These are phyloP conservation scores for Craseonycteris thonglongyai DNA, from an alignment of 2,113 vertebrate species.

Conservation along the genomic window DNA sequence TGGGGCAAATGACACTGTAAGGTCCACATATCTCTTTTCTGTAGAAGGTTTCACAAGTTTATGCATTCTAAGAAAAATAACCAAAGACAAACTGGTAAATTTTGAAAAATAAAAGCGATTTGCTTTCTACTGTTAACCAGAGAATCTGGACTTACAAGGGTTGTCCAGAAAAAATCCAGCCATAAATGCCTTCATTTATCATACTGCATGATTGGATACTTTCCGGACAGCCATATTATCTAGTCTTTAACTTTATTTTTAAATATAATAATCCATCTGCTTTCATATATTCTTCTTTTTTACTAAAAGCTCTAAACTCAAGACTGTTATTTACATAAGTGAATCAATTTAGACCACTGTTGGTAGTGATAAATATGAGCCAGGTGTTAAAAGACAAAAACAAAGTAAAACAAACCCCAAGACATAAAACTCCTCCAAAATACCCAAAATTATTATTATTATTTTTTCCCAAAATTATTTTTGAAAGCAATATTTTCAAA, in stretches of 20 bases:
- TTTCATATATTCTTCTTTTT: not conserved
- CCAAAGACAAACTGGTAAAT: conserved; percentile 27
- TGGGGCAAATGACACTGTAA: conserved; percentile 95
- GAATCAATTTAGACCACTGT: not conserved
- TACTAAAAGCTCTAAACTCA: not conserved
- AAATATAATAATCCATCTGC: not conserved
- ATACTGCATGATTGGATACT: too few species aligned
- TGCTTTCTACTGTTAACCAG: not conserved
- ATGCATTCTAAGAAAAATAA: conserved; percentile 89
- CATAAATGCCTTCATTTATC: too few species aligned
- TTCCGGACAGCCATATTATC: too few species aligned
- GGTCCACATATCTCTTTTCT: conserved; percentile 94
- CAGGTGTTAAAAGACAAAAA: not conserved
- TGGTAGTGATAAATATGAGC: not conserved
- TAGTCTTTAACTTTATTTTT: conserved; percentile 15
- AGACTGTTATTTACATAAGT: conserved; percentile 6
- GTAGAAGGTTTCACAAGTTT: conserved; percentile 95
- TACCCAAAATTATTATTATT: too few species aligned
- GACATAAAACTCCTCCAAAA: not conserved
- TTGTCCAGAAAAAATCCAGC: too few species aligned
- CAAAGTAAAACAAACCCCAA: not conserved
- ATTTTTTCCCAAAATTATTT: not conserved
- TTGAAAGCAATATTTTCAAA: not conserved
- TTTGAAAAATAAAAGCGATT: conserved; percentile 23
- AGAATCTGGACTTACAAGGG: not conserved